Conservation (phyloP, 2,113 vertebrate species). For the Aldabrachelys gigantea region DNA sequence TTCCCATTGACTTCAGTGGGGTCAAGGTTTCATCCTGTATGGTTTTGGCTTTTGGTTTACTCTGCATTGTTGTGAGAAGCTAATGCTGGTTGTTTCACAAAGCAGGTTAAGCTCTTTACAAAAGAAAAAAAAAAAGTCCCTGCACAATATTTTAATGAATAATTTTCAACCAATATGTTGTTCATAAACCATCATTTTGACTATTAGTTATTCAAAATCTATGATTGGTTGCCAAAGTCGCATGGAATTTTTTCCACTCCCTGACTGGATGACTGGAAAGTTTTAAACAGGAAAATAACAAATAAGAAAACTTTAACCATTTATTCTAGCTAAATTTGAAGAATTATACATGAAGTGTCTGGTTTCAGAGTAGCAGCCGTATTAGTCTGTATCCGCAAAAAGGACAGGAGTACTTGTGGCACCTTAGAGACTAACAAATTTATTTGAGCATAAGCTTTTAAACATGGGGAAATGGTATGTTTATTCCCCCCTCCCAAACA, state of each 20-base stretch:
- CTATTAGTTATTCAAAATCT: neutral
- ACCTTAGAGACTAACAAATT: too few species aligned
- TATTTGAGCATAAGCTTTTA: too few species aligned
- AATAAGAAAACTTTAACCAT: neutral
- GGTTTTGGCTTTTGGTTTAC: neutral
- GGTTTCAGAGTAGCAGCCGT: too few species aligned
- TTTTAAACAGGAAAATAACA: neutral
- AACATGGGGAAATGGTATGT: too few species aligned
- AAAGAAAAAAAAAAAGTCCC: fast-evolving
- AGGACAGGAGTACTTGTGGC: too few species aligned
- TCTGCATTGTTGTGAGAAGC: neutral
- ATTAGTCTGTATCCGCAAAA: too few species aligned
- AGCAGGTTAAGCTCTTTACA: neutral
- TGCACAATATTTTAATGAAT: neutral
- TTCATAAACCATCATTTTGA: neutral
- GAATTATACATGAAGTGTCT: neutral
- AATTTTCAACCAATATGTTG: neutral
- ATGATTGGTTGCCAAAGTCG: neutral
- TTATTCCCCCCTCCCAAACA: too few species aligned
- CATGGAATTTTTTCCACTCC: fast-evolving
- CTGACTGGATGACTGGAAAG: neutral
- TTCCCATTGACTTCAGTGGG: neutral
- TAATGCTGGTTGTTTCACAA: neutral
- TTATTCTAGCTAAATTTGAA: neutral
- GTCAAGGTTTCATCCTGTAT: neutral